phyloP scores from a whole-genome alignment of 2,888 invertebrate genomes.

The Flexamia atlantica region DNA sequence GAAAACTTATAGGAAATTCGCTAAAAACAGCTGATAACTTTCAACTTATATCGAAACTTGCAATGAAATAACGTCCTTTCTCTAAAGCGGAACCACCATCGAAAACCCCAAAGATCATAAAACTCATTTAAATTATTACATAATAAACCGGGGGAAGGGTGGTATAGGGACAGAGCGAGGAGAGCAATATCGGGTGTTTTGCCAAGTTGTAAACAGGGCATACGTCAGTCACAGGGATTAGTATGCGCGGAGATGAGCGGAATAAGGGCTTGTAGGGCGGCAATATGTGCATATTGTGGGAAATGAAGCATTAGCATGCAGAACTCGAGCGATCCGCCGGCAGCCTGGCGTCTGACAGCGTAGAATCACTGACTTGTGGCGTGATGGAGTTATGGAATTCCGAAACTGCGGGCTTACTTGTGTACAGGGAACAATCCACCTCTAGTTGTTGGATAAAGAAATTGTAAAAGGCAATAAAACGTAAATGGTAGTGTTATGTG shows the following conservation, averaged over 20 bases:
- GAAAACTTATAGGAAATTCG: no score
- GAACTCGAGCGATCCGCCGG: background rate
- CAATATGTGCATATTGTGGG: slow-evolving; percentile 59
- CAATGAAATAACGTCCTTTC: no score
- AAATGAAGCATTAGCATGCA: slow-evolving; percentile 54
- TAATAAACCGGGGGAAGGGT: background rate
- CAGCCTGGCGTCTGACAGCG: slow-evolving; percentile 36
- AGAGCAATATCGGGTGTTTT: slow-evolving; percentile 44
- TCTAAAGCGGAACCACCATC: no score
- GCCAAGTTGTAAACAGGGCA: slow-evolving; percentile 44
- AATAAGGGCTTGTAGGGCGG: slow-evolving; percentile 50
- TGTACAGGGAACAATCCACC: no score
- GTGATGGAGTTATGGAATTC: no score
- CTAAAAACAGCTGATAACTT: no score
- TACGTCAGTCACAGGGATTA: slow-evolving; percentile 32
- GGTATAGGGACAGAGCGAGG: background rate
- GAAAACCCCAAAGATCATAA: background rate
- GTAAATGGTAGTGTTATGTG: no score
- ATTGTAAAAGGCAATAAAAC: no score
- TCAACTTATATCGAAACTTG: no score
- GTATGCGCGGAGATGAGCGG: slow-evolving; percentile 41
- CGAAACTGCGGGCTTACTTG: no score
- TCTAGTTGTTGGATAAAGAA: no score
- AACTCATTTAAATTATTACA: background rate
- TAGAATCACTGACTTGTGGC: slow-evolving; percentile 8